These are phyloP conservation scores for Vandiemenella viatica DNA, from an alignment of 2,888 invertebrate species.

Conservation along the genomic window DNA sequence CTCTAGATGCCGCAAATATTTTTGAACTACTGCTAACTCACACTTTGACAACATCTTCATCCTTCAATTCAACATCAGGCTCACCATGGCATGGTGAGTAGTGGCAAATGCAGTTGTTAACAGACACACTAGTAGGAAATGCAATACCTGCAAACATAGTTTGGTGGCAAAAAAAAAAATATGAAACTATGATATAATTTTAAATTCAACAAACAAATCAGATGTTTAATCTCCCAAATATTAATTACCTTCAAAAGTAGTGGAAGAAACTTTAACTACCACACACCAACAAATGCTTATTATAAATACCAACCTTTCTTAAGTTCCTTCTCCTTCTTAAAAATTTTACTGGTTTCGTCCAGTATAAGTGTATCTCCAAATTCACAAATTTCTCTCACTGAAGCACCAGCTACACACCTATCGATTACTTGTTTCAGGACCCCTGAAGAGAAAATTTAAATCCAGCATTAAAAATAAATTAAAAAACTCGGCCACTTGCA, in stretches of 20 bases:
- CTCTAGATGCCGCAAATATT: not conserved
- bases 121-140: conserved; percentile 95
- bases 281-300: not conserved
- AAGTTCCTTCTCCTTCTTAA: conserved; percentile 95
- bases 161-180: too few species aligned
- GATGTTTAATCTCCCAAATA: too few species aligned
- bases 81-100: conserved; percentile 93
- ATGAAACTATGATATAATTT: too few species aligned
- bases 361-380: conserved; percentile 72
- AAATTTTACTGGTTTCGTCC: conserved; percentile 90
- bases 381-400: conserved; percentile 82
- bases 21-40: conserved; percentile 35
- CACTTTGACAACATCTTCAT: conserved; percentile 95
- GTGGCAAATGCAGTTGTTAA: conserved; percentile 98
- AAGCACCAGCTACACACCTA: conserved; percentile 74
- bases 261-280: too few species aligned
- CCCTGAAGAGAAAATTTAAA: too few species aligned
- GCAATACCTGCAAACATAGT: conserved; percentile 60
- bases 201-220: too few species aligned
- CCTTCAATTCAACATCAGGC: conserved; percentile 67
- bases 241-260: too few species aligned
- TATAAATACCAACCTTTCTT: conserved; percentile 85
- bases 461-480: too few species aligned
- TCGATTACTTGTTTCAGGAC: conserved; percentile 76
- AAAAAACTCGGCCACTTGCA: too few species aligned